Evolutionary conservation across 2,113 vertebrate species (phyloP).

Genomic region (Synodontis membranacea): DNA sequence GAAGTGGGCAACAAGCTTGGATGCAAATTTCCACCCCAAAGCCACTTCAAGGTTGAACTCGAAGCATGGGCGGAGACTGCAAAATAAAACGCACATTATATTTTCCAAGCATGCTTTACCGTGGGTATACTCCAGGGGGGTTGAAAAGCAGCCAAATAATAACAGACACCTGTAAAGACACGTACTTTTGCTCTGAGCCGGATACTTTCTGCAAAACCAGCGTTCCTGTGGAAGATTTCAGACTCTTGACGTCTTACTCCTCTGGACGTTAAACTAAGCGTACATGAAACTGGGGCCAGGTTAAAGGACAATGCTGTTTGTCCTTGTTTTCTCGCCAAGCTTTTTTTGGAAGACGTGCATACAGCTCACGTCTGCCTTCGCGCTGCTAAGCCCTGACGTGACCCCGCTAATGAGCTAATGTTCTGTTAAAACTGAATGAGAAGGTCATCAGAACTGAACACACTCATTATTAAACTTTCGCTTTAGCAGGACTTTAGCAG

Average conservation of each 20-base stretch:
- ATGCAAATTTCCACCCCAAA: background rate
- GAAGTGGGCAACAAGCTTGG: background rate
- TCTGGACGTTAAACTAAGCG: background rate
- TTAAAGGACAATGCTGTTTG: background rate
- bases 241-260: background rate
- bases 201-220: background rate
- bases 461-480: background rate
- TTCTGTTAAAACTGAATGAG: background rate
- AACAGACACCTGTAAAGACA: no score
- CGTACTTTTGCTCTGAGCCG: background rate
- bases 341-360: background rate
- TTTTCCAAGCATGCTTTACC: no score
- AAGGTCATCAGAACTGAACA: background rate
- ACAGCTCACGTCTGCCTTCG: background rate
- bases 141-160: background rate
- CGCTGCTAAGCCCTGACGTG: background rate
- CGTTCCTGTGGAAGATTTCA: background rate
- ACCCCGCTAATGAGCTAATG: background rate
- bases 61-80: background rate
- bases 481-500: background rate
- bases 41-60: background rate
- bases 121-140: background rate
- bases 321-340: background rate
- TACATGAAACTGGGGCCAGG: background rate
- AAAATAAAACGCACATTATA: background rate